Base-by-base conservation (phyloP, 1,140 invertebrate species). In the Drosophila pachea region DNA sequence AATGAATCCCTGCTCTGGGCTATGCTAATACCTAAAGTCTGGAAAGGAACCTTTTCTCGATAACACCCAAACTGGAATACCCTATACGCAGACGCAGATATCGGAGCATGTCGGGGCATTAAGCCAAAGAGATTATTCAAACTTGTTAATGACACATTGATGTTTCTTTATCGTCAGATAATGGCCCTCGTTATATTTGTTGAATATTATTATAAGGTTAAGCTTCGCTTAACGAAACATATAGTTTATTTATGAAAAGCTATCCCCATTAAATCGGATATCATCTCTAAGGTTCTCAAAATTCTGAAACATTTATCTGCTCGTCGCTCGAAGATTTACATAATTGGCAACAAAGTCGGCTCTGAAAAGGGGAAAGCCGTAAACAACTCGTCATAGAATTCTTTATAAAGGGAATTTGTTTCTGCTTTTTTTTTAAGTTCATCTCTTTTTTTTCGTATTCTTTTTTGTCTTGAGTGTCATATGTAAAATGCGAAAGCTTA, bases 1-100 rank as follows among this genome's bases (percentile, higher is more conserved):
- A 86, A 81, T 50, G 59, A 65, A 63, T 60, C 48, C 63, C 62
- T 50, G 79, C 78, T 83, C 29, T 40, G 72, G 78, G 78, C 75
- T 62, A 78, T 83, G 79, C 58, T 78, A 76, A 81, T 81, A 60
- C 61, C 63, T 50, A 60, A 76, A 35, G 4, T 22, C 33, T 9
- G 9, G 3, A 62, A 62, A 11, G 7, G 12, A 22, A 36, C 8
- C 9, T 4, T 33, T 7, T 11, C n/a, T 14, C 43, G 4, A 14
- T 2, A 14, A 6, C 29, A 58, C 16, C 29, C 43, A 59, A 50
- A 0, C 11, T 42, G 7, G 5, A 32, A 59, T 66, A 43, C 63
- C 4, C 63, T 66, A 11, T 3, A n/a, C 6, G 4, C 2, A 9
- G 4, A 22, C 22, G 22, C 22, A 3, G 22, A 22, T 22, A 22